phyloP scores from a whole-genome alignment of 1,140 invertebrate species.

The Drosophila aff. region DNA sequence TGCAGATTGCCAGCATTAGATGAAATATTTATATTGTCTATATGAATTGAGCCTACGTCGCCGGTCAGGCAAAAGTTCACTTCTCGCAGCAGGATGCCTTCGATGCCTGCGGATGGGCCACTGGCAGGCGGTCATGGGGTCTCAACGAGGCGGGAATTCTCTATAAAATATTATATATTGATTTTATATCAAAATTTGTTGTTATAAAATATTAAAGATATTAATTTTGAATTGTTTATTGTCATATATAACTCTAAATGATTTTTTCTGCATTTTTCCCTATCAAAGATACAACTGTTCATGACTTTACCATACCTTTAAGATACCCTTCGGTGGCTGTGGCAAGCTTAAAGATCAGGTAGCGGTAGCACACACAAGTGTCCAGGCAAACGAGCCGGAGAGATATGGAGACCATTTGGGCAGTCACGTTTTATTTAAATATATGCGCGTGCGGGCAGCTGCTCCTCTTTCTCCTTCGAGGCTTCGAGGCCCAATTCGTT shows the following conservation, averaged over 20 bases:
- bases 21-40: slow-evolving; percentile 84
- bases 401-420: slow-evolving; percentile 81
- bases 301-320: neutral
- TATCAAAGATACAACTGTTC: too few species aligned
- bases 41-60: slow-evolving; percentile 79
- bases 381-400: slow-evolving; percentile 65
- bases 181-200: neutral
- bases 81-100: slow-evolving; percentile 74
- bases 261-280: too few species aligned
- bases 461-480: slow-evolving; percentile 38
- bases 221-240: too few species aligned
- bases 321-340: slow-evolving; percentile 17
- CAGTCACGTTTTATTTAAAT: slow-evolving; percentile 84
- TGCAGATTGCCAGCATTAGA: slow-evolving; percentile 84
- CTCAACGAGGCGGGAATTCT: neutral
- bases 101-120: slow-evolving; percentile 28
- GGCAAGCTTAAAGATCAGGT: slow-evolving; percentile 64
- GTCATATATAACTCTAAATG: too few species aligned
- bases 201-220: too few species aligned
- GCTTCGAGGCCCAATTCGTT: slow-evolving; percentile 48
- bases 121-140: neutral
- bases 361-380: slow-evolving; percentile 79
- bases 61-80: slow-evolving; percentile 64
- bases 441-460: slow-evolving; percentile 82
- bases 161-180: neutral